Conservation (phyloP, 2,113 vertebrate genomes). For the Lophochroa leadbeateri region DNA sequence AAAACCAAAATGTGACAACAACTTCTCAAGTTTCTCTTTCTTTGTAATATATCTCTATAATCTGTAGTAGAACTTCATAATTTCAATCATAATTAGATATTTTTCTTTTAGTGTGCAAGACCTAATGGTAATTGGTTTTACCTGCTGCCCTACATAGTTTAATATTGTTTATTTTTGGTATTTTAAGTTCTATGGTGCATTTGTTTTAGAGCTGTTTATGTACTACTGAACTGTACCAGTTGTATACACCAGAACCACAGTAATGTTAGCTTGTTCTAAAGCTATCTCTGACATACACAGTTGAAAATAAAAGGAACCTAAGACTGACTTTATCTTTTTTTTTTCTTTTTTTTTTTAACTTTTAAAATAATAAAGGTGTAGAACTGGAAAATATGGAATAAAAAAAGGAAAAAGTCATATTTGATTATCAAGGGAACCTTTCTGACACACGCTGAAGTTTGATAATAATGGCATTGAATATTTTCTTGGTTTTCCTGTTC, state of each 20-base stretch:
- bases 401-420: background rate
- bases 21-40: slow-evolving; percentile 38
- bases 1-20: slow-evolving; percentile 78
- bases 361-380: slow-evolving; percentile 6
- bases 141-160: slow-evolving; percentile 41
- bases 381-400: slow-evolving; percentile 22
- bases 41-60: slow-evolving; percentile 53
- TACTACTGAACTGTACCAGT: slow-evolving; percentile 84
- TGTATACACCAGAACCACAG: slow-evolving; percentile 74
- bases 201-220: slow-evolving; percentile 74
- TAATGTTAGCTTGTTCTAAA: slow-evolving; percentile 86
- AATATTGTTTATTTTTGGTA: slow-evolving; percentile 75
- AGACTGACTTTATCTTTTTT: slow-evolving; percentile 37
- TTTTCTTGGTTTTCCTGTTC: background rate
- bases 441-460: background rate
- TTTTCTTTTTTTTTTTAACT: background rate
- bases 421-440: background rate
- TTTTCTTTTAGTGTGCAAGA: slow-evolving; percentile 64
- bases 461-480: background rate
- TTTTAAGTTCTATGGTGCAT: slow-evolving; percentile 74
- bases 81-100: slow-evolving; percentile 59
- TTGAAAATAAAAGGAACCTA: slow-evolving; percentile 71
- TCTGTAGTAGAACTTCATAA: slow-evolving; percentile 50
- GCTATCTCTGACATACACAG: slow-evolving; percentile 74
- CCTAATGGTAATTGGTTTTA: slow-evolving; percentile 62